Evolutionary conservation across 2,113 vertebrate species (phyloP).

Genomic region (Cryptomyrus ogoouensis): DNA sequence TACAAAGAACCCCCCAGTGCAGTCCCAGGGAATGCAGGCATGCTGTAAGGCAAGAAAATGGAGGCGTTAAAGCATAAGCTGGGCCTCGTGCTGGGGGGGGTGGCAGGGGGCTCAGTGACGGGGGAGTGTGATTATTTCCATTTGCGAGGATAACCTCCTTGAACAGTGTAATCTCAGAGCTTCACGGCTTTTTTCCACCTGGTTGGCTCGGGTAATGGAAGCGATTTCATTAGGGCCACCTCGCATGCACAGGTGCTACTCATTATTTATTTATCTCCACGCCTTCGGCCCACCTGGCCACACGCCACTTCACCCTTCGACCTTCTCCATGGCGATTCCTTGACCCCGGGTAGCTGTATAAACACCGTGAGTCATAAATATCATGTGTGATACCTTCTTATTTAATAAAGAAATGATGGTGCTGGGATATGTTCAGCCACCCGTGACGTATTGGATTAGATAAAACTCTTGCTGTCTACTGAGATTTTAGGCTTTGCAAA

Average conservation of each 20-base stretch:
- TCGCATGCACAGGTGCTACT: conserved; percentile 32
- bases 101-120: conserved; percentile 12
- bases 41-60: conserved; percentile 19
- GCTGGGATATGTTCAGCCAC: conserved; percentile 1
- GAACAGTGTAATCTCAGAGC: conserved; percentile 31
- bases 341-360: background rate
- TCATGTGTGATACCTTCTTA: conserved; percentile 23
- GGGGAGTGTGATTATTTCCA: conserved; percentile 38
- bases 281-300: conserved; percentile 30
- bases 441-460: conserved; percentile 10
- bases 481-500: conserved; percentile 29
- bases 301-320: conserved; percentile 38
- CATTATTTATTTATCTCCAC: conserved; percentile 48
- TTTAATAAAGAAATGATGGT: conserved; percentile 24
- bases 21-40: background rate
- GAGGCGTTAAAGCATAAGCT: conserved; percentile 48
- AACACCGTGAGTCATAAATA: background rate
- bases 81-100: conserved; percentile 43
- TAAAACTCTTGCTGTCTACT: conserved; percentile 2
- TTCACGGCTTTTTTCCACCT: conserved; percentile 53
- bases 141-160: background rate
- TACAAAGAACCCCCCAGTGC: conserved; percentile 22
- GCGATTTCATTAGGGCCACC: conserved; percentile 50
- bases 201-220: conserved; percentile 60
- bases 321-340: conserved; percentile 31